Percentiles rank a stretch among this genome's conserved stretches.
Evolutionary conservation across 2,888 invertebrate species (phyloP).

Genomic region (Ceriagrion tenellum): DNA sequence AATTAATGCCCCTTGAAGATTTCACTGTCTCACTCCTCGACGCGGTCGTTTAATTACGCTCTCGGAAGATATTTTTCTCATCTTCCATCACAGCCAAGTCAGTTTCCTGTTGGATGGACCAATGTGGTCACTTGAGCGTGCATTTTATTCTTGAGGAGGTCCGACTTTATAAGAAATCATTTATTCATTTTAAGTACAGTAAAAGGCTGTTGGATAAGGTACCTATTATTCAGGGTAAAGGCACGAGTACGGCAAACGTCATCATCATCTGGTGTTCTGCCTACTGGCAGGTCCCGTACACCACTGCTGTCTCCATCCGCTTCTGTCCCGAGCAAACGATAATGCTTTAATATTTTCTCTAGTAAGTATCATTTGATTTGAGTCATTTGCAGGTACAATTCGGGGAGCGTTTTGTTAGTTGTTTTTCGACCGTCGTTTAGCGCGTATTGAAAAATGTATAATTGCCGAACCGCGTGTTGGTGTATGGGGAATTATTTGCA

Average conservation of each 20-base stretch:
- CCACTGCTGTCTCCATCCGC: no score
- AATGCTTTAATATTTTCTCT: not conserved
- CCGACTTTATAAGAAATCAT: not conserved
- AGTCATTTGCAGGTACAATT: not conserved
- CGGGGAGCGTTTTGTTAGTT: no score
- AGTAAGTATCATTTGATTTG: not conserved
- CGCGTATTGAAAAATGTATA: no score
- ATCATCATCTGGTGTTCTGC: no score
- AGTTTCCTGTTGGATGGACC: not conserved
- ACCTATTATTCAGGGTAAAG: not conserved
- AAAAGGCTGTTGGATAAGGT: not conserved
- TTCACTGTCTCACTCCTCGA: not conserved
- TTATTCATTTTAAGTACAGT: not conserved
- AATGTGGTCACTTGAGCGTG: not conserved
- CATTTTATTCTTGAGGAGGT: not conserved
- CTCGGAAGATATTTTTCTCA: not conserved
- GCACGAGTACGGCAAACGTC: not conserved
- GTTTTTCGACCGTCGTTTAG: no score
- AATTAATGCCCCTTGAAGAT: not conserved
- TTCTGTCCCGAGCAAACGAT: no score
- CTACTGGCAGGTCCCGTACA: no score
- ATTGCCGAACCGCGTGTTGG: no score
- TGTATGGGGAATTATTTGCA: no score
- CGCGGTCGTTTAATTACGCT: not conserved
- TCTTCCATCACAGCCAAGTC: not conserved